Conservation (phyloP, 2,797 vertebrate genomes). For the Strix occidentalis region DNA sequence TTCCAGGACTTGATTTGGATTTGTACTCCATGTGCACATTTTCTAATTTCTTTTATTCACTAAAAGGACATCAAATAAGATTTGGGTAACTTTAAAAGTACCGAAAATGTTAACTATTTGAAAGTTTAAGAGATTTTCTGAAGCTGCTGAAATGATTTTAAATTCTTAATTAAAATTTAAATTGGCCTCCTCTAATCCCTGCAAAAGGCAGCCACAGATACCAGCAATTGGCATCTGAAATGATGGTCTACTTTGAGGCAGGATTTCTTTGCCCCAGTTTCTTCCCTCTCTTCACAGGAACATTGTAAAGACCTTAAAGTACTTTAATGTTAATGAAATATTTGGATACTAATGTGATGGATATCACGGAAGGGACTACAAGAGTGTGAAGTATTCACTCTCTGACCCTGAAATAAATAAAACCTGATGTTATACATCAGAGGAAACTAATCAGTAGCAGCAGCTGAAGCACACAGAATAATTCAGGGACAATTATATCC, state of each 20-base stretch:
- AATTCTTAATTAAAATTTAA: neutral
- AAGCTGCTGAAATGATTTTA: neutral
- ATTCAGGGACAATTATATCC: neutral
- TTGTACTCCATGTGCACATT: neutral
- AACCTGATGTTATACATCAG: neutral
- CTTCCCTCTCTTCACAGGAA: neutral
- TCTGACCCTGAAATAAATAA: neutral
- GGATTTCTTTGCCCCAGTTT: neutral
- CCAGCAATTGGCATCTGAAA: neutral
- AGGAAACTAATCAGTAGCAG: neutral
- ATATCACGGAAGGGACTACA: neutral
- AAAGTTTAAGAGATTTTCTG: neutral
- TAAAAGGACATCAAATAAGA: neutral
- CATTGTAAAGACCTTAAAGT: neutral
- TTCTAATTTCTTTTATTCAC: neutral
- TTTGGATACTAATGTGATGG: neutral
- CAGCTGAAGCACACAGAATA: neutral
- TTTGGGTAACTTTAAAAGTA: neutral
- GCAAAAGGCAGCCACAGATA: neutral
- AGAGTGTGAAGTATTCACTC: neutral
- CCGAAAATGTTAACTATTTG: neutral
- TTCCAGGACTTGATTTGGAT: neutral
- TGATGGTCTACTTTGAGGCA: neutral
- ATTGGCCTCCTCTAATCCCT: neutral
- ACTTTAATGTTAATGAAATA: neutral